Evolutionary conservation across 2,797 vertebrate species (phyloP).

Genomic region (Crocodylus rhombifer): DNA sequence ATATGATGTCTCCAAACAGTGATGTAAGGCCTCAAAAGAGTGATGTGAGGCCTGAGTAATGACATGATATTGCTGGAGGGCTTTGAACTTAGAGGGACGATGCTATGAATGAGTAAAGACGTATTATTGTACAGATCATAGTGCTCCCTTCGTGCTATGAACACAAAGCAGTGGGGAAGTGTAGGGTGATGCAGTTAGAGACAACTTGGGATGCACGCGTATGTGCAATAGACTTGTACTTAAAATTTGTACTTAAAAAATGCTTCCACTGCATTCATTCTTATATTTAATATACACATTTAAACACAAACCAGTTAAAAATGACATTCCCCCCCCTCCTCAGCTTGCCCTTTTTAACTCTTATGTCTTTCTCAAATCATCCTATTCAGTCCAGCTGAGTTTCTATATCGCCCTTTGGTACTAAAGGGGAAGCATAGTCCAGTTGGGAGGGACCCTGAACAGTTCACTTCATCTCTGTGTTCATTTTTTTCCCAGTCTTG

Average conservation of each 20-base stretch:
- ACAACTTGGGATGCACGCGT: background rate
- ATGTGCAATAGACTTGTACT: background rate
- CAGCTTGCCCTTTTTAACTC: background rate
- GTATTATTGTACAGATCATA: background rate
- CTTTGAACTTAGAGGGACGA: background rate
- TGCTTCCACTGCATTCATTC: background rate
- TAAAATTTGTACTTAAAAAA: background rate
- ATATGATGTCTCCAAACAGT: background rate
- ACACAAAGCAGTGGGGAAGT: background rate
- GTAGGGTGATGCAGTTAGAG: background rate
- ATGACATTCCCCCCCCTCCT: background rate
- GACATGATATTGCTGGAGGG: background rate
- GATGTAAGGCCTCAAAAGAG: background rate
- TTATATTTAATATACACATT: background rate
- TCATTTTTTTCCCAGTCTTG: background rate
- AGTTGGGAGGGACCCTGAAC: background rate
- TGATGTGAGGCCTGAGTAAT: background rate
- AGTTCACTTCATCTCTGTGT: background rate
- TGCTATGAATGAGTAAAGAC: background rate
- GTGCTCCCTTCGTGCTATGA: rapidly evolving
- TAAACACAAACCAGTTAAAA: background rate
- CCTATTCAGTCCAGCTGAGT: background rate
- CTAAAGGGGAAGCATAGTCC: background rate
- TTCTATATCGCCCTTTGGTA: background rate
- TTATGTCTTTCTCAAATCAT: background rate